Evolutionary conservation across 2,888 invertebrate species (phyloP), one percentile per base, ranked within the genome.

Genomic region (Gasteruption jaculator): DNA sequence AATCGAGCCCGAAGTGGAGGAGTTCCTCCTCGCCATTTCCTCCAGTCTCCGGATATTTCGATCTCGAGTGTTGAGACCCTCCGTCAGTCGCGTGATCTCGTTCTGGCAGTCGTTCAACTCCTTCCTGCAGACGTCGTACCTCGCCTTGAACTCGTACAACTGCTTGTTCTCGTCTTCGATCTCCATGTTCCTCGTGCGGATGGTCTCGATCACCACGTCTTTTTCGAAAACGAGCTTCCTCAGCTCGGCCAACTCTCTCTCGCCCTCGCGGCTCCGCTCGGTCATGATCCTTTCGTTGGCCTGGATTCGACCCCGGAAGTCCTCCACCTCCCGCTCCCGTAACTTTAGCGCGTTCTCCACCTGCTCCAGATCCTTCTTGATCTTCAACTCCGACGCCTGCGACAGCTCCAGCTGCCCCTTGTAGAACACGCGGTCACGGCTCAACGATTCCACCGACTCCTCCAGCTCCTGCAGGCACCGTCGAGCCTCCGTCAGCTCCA

Each of bases 381-480:
- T 68, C 38, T 76, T 64, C 19, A 65, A 72, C 39, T 79, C 79
- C 29, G 76, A 77, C 0, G 73, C 74, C 2, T 75, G 71, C 45
- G 75, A 73, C 40, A 74, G 71, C 26, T 79, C 78, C 15, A 77
- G 58, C 46, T 79, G 78, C 38, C 74, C 74, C 43, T 76, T 76
- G 40, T 79, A 79, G 50, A 76, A 79, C 43, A 74, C 72, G 47
- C 77, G 78, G 48, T 79, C 79, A 3, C 73, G 73, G 12, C 74
- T 72, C 68, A 79, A 72, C 0, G 76, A 74, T 2, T 73, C 73
- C 62, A 76, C 73, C 8, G 77, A 78, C 31, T 71, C 73, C 50
- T 77, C 76, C 19, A 82, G 71, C 50, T 76, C 75, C 31, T 76
- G 76, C 3, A 82, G 74, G 56, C 81, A 79, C 41, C 73, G 58